These are phyloP conservation scores for Sciaenops ocellatus DNA, from an alignment of 2,797 vertebrate species.

Conservation along the genomic window DNA sequence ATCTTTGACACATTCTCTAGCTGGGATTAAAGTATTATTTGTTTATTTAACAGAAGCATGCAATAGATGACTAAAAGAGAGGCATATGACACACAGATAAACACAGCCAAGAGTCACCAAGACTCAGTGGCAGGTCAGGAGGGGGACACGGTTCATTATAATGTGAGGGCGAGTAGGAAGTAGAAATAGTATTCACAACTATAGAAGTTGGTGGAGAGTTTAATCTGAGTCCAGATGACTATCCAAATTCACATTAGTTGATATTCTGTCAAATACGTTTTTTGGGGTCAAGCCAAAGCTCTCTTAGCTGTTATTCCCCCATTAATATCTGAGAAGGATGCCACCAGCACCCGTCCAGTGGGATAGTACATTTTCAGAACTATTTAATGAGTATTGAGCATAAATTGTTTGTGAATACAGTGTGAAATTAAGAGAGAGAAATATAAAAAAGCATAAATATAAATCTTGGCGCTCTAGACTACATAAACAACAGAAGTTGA, in stretches of 20 bases:
- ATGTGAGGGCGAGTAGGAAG: neutral
- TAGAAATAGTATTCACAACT: slow-evolving; percentile 19
- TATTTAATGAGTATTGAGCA: slow-evolving; percentile 4
- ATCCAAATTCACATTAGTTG: slow-evolving; percentile 1
- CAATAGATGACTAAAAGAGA: neutral
- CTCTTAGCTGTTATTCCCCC: too few species aligned
- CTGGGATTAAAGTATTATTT: neutral
- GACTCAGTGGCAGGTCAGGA: neutral
- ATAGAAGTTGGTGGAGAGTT: neutral
- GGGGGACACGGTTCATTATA: neutral
- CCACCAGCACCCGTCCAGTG: neutral
- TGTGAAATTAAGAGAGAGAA: slow-evolving; percentile 65
- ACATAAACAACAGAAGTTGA: slow-evolving; percentile 83
- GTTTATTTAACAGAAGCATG: slow-evolving; percentile 3
- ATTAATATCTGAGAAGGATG: neutral
- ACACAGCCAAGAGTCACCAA: neutral
- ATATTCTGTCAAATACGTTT: slow-evolving; percentile 14
- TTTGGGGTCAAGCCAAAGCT: too few species aligned
- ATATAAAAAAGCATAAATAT: slow-evolving; percentile 85
- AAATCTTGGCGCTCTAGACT: slow-evolving; percentile 90
- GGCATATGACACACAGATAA: neutral
- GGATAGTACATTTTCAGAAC: slow-evolving; percentile 15
- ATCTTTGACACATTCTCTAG: neutral
- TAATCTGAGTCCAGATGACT: neutral
- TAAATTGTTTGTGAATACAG: neutral